These are phyloP conservation scores for Sardinella longiceps DNA, from an alignment of 2,797 vertebrate genomes.

Conservation along the genomic window DNA sequence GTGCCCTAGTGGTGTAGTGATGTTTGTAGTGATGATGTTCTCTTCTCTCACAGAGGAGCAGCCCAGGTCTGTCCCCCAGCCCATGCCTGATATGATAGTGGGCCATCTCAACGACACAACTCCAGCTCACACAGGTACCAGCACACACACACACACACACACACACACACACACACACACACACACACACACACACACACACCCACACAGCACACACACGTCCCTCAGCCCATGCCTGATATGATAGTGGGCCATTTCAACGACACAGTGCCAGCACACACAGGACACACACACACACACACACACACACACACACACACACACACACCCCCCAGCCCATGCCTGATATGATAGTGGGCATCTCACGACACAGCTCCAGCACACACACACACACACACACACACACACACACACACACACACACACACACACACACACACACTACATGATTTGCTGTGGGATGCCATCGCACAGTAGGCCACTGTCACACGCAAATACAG, in stretches of 20 bases:
- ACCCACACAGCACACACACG: background rate
- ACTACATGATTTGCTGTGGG: no score
- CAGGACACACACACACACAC: background rate
- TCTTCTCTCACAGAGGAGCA: conserved; percentile 56
- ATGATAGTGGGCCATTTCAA: conserved; percentile 70
- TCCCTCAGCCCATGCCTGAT: conserved; percentile 68
- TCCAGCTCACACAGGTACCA: conserved; percentile 79
- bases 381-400: no score
- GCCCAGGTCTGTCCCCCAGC: conserved; percentile 41
- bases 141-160: no score
- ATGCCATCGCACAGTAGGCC: no score
- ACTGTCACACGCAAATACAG: no score
- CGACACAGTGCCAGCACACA: conserved; percentile 56
- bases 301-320: no score
- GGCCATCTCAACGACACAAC: conserved; percentile 68
- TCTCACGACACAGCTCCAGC: no score
- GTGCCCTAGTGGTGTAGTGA: background rate
- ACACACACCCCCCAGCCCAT: no score
- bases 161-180: background rate
- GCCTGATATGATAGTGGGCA: no score
- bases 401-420: background rate
- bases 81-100: conserved; percentile 72
- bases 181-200: background rate
- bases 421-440: background rate
- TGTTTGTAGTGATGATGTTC: background rate